A percentile compares a stretch with the other conserved stretches of the same genome.
Evolutionary conservation across 30 jellyfish, hydroid and myxozoan genomes (phyloP).

Genomic region (Cassiopea andromeda): DNA sequence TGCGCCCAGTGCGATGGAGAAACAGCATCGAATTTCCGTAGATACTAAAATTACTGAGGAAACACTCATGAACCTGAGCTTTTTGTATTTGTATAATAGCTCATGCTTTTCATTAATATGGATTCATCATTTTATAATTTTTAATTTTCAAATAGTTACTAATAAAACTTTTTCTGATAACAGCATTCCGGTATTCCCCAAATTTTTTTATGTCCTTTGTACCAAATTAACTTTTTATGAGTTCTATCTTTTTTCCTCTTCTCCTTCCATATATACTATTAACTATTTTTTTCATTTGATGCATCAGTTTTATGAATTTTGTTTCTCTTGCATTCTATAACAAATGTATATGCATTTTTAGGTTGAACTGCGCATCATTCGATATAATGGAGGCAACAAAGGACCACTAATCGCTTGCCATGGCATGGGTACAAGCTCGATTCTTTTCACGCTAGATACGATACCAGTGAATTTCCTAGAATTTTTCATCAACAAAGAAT

Average conservation of each 20-base stretch:
- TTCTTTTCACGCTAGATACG: slow-evolving; percentile 64
- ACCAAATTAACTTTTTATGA: neutral
- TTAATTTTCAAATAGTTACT: no score
- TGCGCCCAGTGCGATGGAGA: no score
- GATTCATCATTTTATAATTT: neutral
- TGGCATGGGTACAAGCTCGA: slow-evolving; percentile 71
- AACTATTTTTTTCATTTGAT: neutral
- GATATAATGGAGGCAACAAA: slow-evolving; percentile 78
- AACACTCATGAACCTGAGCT: no score
- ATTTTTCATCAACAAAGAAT: slow-evolving; percentile 46
- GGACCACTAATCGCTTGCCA: slow-evolving; percentile 77
- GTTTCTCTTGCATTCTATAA: neutral
- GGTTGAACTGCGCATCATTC: slow-evolving; percentile 77
- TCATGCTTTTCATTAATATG: no score
- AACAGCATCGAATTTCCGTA: no score
- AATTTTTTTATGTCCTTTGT: no score
- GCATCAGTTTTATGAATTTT: neutral
- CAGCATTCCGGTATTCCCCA: neutral
- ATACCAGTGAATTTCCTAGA: slow-evolving; percentile 70
- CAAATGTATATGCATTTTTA: neutral
- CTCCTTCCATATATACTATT: neutral
- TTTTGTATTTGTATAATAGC: neutral
- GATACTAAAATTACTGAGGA: no score
- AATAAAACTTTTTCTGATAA: neutral
- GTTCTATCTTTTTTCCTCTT: neutral